These are phyloP conservation scores for Catocala sponsa DNA, from an alignment of 2,888 invertebrate species.

Conservation along the genomic window DNA sequence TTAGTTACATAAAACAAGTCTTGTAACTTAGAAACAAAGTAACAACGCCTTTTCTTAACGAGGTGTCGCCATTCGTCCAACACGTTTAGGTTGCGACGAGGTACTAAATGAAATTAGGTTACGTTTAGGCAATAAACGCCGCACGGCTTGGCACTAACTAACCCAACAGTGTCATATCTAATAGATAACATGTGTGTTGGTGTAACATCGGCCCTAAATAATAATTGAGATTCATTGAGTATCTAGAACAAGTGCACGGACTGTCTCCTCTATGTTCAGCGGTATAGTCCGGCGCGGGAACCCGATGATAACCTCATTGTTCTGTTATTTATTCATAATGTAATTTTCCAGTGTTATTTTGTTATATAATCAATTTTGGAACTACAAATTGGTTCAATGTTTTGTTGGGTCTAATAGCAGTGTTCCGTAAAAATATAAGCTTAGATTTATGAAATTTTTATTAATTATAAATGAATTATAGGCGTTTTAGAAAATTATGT, in stretches of 20 bases:
- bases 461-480: too few species aligned
- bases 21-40: not conserved
- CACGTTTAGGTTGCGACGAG: not conserved
- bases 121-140: slow-evolving; percentile 40
- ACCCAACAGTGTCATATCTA: slow-evolving; percentile 44
- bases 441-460: too few species aligned
- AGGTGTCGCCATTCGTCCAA: not conserved
- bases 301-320: slow-evolving; percentile 71
- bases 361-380: slow-evolving; percentile 22
- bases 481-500: too few species aligned
- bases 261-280: slow-evolving; percentile 55
- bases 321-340: slow-evolving; percentile 66
- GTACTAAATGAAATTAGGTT: slow-evolving; percentile 38
- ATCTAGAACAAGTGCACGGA: slow-evolving; percentile 63
- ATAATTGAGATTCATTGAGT: slow-evolving; percentile 61
- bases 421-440: too few species aligned
- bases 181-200: slow-evolving; percentile 44
- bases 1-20: too few species aligned
- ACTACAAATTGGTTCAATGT: not conserved
- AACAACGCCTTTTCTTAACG: slow-evolving; percentile 4
- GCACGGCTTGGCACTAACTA: slow-evolving; percentile 37
- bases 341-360: slow-evolving; percentile 63
- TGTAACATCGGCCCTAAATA: slow-evolving; percentile 48
- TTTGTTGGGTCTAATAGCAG: not conserved
- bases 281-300: slow-evolving; percentile 50